Evolutionary conservation across 2,113 vertebrate species (phyloP).

Genomic region (Silurus asotus): DNA sequence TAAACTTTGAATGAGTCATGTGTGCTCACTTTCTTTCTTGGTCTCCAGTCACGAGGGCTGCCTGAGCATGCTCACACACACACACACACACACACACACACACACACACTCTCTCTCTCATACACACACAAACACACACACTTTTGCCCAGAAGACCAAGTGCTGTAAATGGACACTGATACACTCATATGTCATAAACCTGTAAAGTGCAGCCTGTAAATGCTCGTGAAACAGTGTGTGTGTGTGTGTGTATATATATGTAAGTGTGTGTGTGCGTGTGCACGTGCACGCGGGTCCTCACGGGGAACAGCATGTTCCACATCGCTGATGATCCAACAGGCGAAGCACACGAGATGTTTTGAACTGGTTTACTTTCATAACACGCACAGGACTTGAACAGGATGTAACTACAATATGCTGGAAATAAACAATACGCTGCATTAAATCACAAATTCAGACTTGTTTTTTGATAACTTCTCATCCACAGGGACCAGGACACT

Average conservation of each 20-base stretch:
- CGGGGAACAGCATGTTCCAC: conserved; percentile 13
- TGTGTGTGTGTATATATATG: no score
- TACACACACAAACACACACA: background rate
- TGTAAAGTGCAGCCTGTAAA: background rate
- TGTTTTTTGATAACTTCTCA: background rate
- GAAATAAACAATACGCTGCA: background rate
- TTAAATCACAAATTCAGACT: background rate
- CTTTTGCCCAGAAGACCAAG: background rate
- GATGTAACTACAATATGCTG: no score
- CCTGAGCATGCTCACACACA: background rate
- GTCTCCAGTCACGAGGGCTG: conserved; percentile 44
- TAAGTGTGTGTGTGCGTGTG: no score
- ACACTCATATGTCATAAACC: background rate
- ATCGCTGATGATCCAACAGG: background rate
- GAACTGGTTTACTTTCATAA: background rate
- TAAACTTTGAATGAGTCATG: conserved; percentile 50
- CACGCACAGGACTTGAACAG: background rate
- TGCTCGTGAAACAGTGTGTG: background rate
- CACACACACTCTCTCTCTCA: background rate
- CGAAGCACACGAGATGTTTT: conserved; percentile 1
- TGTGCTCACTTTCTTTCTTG: conserved; percentile 28
- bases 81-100: background rate
- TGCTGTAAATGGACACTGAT: background rate
- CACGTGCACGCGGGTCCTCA: background rate
- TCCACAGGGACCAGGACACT: background rate